Conservation (phyloP, 2,888 invertebrate species). For the Lottia gigantea region DNA sequence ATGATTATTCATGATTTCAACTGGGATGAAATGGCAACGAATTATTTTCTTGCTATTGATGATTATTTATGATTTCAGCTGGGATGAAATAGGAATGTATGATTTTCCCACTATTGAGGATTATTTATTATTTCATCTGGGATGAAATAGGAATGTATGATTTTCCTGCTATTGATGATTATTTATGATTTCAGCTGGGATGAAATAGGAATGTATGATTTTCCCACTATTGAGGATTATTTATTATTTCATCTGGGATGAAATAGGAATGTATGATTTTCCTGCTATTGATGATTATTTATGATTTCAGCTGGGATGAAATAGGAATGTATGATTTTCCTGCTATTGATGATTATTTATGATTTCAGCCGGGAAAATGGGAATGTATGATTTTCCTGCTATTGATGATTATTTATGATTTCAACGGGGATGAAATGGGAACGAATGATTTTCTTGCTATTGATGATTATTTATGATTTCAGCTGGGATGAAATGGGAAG, state of each 20-base stretch:
- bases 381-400: constrained; percentile 86
- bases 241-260: constrained; percentile 79
- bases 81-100: no score
- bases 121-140: no score
- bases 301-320: constrained; percentile 81
- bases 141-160: no score
- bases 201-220: not conserved
- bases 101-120: no score
- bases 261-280: constrained; percentile 87
- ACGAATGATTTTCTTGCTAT: no score
- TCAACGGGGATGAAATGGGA: no score
- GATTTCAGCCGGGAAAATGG: constrained; percentile 86
- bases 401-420: constrained; percentile 74
- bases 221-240: no score
- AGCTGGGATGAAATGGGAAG: constrained; percentile 91
- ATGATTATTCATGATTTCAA: no score
- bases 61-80: no score
- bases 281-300: constrained; percentile 82
- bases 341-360: constrained; percentile 71
- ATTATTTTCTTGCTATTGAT: no score
- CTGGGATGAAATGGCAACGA: no score
- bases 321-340: constrained; percentile 88
- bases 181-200: not conserved
- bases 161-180: no score
- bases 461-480: constrained; percentile 19